Evolutionary conservation across 2,797 vertebrate genomes (phyloP).

Genomic region (Myripristis jacobus): DNA sequence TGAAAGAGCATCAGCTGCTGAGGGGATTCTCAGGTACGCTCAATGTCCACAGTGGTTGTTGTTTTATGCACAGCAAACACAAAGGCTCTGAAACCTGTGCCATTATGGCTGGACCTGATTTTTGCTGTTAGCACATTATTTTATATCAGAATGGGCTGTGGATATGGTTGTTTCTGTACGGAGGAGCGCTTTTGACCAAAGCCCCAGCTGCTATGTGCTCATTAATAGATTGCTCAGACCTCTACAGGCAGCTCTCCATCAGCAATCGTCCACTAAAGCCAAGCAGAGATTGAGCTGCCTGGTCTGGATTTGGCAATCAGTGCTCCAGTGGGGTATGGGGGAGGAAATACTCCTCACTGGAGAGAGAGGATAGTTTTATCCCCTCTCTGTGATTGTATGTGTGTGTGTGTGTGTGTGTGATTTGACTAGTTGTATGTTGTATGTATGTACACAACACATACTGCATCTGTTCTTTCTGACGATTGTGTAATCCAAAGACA

Average conservation of each 20-base stretch:
- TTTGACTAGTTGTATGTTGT: no score
- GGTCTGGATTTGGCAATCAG: slow-evolving; percentile 21
- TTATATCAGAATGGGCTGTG: neutral
- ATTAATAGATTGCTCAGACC: slow-evolving; percentile 31
- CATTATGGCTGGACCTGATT: neutral
- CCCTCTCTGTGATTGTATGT: neutral
- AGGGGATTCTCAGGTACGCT: neutral
- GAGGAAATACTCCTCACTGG: neutral
- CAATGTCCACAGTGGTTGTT: neutral
- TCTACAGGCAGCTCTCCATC: slow-evolving; percentile 18
- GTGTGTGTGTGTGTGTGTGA: neutral
- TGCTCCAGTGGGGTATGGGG: neutral
- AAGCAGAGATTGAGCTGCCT: slow-evolving; percentile 25
- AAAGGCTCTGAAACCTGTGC: neutral
- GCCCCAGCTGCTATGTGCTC: neutral
- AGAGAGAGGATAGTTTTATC: slow-evolving; percentile 5
- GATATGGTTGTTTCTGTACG: neutral
- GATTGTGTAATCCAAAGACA: neutral
- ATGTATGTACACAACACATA: neutral
- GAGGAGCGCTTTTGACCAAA: neutral
- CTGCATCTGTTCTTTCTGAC: neutral
- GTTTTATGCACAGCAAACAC: neutral
- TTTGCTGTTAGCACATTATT: neutral
- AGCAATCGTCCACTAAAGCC: slow-evolving; percentile 10
- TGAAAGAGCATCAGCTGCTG: slow-evolving; percentile 7